Evolutionary conservation across 35 echinoderm and acorn worm genomes (phyloP).

Genomic region (Lytechinus pictus): DNA sequence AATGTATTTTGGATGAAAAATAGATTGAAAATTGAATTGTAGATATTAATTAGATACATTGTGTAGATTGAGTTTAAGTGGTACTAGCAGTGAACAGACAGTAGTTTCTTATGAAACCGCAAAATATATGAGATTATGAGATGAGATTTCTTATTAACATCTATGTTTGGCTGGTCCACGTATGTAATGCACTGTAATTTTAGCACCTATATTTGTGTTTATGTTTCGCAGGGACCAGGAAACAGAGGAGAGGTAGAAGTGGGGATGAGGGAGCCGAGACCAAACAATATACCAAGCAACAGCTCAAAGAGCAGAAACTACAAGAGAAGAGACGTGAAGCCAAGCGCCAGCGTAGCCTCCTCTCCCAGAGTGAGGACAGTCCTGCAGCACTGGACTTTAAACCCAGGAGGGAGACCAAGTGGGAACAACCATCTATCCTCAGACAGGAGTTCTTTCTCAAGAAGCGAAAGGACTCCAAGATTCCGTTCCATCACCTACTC

Average conservation of each 20-base stretch:
- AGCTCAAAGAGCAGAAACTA: conserved; percentile 43
- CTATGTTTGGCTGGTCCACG: too few species aligned
- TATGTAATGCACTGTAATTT: too few species aligned
- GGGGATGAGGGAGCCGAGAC: conserved; percentile 7
- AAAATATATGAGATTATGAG: neutral
- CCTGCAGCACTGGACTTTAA: neutral
- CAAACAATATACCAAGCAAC: conserved; percentile 1
- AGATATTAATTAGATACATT: too few species aligned
- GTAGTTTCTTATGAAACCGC: neutral
- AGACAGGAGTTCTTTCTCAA: conserved; percentile 4
- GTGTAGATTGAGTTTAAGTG: neutral
- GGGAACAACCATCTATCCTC: neutral
- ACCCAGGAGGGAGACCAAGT: neutral
- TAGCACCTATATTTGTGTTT: neutral
- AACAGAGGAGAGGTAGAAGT: neutral
- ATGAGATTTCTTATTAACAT: neutral
- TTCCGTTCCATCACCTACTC: conserved; percentile 40
- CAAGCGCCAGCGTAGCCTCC: conserved; percentile 39
- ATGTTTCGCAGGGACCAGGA: neutral
- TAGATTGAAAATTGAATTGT: neutral
- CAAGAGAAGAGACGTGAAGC: conserved; percentile 39
- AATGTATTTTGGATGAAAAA: neutral
- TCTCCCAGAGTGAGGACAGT: conserved; percentile 21
- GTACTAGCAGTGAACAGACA: neutral
- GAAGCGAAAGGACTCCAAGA: neutral